A percentile compares a stretch with the other conserved stretches of the same genome.
Evolutionary conservation across 2,888 invertebrate species (phyloP).

Genomic region (Xanthia togata): DNA sequence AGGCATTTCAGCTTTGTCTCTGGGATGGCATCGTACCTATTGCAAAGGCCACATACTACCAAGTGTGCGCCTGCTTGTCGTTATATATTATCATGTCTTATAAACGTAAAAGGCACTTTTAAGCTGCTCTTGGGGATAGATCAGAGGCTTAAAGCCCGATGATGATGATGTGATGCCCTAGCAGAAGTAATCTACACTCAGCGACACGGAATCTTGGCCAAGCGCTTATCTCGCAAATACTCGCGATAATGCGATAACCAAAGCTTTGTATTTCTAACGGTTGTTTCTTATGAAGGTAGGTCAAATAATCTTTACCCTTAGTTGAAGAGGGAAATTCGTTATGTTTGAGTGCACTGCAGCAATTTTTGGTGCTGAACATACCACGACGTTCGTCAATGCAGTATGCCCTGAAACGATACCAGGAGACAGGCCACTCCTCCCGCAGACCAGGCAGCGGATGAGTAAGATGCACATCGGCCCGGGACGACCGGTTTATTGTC

Average conservation of each 20-base stretch:
- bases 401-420: too few species aligned
- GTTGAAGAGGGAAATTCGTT: background rate
- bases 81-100: background rate
- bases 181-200: background rate
- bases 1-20: background rate
- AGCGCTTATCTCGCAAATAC: too few species aligned
- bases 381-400: too few species aligned
- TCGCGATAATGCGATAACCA: slow-evolving; percentile 1
- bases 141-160: too few species aligned
- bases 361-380: too few species aligned
- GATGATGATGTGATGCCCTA: background rate
- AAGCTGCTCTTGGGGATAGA: too few species aligned
- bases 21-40: background rate
- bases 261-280: slow-evolving; percentile 4
- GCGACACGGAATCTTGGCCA: too few species aligned
- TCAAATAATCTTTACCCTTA: slow-evolving; percentile 6
- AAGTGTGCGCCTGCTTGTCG: background rate
- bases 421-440: too few species aligned
- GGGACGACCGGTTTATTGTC: too few species aligned
- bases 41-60: background rate
- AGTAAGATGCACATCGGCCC: too few species aligned
- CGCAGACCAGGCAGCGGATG: too few species aligned
- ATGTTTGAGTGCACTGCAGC: too few species aligned
- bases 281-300: background rate
- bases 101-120: background rate